Base-by-base conservation (phyloP, 1,140 invertebrate species). In the Leptoteleia sp. region DNA sequence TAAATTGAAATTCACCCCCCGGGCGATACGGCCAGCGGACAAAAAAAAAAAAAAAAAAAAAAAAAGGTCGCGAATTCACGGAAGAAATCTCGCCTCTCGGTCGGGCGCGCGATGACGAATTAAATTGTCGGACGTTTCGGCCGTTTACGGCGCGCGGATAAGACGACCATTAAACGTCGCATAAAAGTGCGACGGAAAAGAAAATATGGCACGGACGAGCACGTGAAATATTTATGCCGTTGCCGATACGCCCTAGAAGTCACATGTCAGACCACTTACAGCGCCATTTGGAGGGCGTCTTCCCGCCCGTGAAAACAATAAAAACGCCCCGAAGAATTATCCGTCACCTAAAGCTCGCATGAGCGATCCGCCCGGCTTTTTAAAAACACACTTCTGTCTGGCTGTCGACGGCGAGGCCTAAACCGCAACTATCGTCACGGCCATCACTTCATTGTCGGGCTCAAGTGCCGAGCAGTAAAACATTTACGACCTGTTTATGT, bases 1-100 rank as follows among this genome's bases (percentile, higher is more conserved):
- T 86, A 88, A 86, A 89, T 88, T 88, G 83, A 87, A 88, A 88
- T 85, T 61, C 79, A 59, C 52, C 40, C 68, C 31, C n/a, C n/a
- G n/a, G 43, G 31, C 25, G 13, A 43, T 9, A n/a, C n/a, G 35
- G 8, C 33, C 11, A 19, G 16, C 40, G 7, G 35, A 4, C 16
- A 5, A n/a, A n/a, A n/a, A n/a, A n/a, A n/a, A n/a, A n/a, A n/a
- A n/a, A n/a, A n/a, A n/a, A n/a, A n/a, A n/a, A n/a, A n/a, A n/a
- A n/a, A 40, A 42, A 29, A 7, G 6, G 9, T 33, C 7, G 17
- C 16, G 22, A n/a, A 11, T 35, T 40, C 42, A 17, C 0, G 3
- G 22, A 64, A 29, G 17, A 45, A 50, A 52, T n/a, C 17, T 11
- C 27, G 40, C 12, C 37, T 40, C 17, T 8, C 17, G 17, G 38